Evolutionary conservation across 2,797 vertebrate species (phyloP).

Genomic region (Enteromius radiatus): DNA sequence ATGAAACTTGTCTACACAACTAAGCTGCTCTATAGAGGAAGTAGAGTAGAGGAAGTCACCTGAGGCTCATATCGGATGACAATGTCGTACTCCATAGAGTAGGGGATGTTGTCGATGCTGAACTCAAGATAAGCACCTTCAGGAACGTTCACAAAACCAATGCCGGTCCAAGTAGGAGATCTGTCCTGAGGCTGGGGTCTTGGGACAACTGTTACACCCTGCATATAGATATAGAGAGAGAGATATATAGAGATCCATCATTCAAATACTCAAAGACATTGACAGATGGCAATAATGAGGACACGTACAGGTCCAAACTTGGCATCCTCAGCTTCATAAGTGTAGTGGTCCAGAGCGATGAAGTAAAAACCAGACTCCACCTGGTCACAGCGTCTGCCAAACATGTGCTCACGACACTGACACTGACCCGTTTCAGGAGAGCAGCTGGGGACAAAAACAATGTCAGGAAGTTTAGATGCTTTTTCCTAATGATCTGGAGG

Average conservation of each 20-base stretch:
- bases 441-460: constrained; percentile 73
- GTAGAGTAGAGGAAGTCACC: constrained; percentile 72
- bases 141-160: constrained; percentile 90
- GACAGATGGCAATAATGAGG: background rate
- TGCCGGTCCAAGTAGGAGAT: constrained; percentile 92
- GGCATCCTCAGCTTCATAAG: constrained; percentile 93
- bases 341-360: constrained; percentile 93
- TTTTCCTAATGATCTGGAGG: background rate
- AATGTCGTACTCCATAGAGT: constrained; percentile 96
- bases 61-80: constrained; percentile 96
- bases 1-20: constrained; percentile 16
- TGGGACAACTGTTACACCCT: constrained; percentile 87
- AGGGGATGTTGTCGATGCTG: constrained; percentile 89
- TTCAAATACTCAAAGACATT: background rate
- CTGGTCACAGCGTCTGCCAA: constrained; percentile 90
- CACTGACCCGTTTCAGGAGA: constrained; percentile 90
- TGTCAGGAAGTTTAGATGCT: background rate
- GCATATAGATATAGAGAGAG: background rate
- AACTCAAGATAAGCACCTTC: constrained; percentile 94
- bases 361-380: constrained; percentile 96
- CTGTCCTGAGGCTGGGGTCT: constrained; percentile 86
- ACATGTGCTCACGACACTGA: constrained; percentile 88
- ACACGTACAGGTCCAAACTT: constrained; percentile 89
- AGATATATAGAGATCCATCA: background rate
- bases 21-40: background rate